Conservation (phyloP, 2,797 vertebrate species). For the Pseudochaenichthys georgianus region DNA sequence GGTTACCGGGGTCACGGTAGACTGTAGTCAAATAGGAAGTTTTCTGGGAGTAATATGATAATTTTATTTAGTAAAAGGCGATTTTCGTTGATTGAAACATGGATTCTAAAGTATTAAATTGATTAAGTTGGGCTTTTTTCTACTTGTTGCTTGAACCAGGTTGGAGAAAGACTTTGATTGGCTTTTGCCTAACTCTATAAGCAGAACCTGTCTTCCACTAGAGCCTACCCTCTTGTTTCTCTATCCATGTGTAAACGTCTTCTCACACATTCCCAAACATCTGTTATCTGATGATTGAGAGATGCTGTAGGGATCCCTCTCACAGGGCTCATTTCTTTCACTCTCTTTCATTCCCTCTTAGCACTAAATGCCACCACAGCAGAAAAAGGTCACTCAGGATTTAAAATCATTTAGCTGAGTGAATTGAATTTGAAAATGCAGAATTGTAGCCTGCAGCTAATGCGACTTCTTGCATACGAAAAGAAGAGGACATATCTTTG, state of each 20-base stretch:
- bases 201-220: neutral
- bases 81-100: no score
- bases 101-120: no score
- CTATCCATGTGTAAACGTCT: neutral
- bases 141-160: conserved; percentile 7
- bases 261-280: neutral
- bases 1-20: neutral
- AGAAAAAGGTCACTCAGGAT: conserved; percentile 37
- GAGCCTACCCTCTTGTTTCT: neutral
- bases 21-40: no score
- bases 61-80: no score
- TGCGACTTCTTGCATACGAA: conserved; percentile 21
- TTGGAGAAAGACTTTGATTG: conserved; percentile 16
- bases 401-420: conserved; percentile 50
- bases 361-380: conserved; percentile 26
- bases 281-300: neutral
- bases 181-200: neutral
- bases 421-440: conserved; percentile 34
- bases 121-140: neutral
- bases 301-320: conserved; percentile 23
- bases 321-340: neutral
- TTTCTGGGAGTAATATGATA: no score
- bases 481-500: conserved; percentile 6
- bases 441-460: conserved; percentile 29
- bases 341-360: conserved; percentile 2